Percentiles rank a stretch among this genome's conserved stretches.
Conservation (phyloP, 2,888 invertebrate species). For the Belgica antarctica region DNA sequence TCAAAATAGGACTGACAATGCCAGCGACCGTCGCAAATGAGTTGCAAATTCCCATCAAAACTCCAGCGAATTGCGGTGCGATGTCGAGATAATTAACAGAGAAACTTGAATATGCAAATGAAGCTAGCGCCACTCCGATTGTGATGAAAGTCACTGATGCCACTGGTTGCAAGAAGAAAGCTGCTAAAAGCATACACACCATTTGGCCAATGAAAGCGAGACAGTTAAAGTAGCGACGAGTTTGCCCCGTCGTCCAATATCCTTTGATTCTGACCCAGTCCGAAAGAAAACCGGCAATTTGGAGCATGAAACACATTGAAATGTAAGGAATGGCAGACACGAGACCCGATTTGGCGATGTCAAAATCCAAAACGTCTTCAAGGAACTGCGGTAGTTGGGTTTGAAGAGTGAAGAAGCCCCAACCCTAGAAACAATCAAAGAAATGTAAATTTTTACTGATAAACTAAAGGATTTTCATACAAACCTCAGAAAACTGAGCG, state of each 20-base stretch:
- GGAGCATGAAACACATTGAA: slow-evolving; percentile 76
- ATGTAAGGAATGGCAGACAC: slow-evolving; percentile 77
- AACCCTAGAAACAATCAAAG: no score
- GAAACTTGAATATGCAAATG: slow-evolving; percentile 66
- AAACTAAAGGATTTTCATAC: no score
- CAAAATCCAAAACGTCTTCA: slow-evolving; percentile 71
- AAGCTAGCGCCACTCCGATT: slow-evolving; percentile 84
- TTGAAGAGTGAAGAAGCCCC: slow-evolving; percentile 84
- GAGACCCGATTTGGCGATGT: slow-evolving; percentile 75
- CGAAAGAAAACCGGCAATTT: slow-evolving; percentile 77
- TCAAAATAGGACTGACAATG: slow-evolving; percentile 73
- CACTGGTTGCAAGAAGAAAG: slow-evolving; percentile 66
- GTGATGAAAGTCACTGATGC: slow-evolving; percentile 75
- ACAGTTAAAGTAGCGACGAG: slow-evolving; percentile 71
- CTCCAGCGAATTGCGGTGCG: slow-evolving; percentile 79
- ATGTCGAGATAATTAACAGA: slow-evolving; percentile 77
- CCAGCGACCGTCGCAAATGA: slow-evolving; percentile 81
- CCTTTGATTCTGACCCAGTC: slow-evolving; percentile 70
- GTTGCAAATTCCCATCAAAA: slow-evolving; percentile 82
- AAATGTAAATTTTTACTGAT: no score
- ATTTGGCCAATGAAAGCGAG: slow-evolving; percentile 75
- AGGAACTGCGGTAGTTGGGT: slow-evolving; percentile 81
- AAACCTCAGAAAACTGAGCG: slow-evolving; percentile 82
- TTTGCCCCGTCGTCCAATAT: slow-evolving; percentile 70
- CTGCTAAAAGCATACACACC: slow-evolving; percentile 79